phyloP scores from a whole-genome alignment of 2,888 invertebrate species.

The Gerris lacustris region DNA sequence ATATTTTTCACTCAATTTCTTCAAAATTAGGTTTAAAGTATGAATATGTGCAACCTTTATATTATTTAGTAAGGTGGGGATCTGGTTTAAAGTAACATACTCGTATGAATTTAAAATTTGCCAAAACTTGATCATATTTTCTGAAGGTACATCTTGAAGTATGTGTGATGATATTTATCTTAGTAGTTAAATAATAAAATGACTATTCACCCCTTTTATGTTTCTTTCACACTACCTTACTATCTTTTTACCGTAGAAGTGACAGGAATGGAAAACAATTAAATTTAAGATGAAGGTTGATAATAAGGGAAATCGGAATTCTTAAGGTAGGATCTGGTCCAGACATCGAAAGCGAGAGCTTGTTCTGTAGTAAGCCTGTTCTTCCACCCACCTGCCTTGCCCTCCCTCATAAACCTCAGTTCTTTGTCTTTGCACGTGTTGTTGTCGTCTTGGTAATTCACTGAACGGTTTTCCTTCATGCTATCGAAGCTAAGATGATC shows the following conservation, averaged over 20 bases:
- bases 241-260: no score
- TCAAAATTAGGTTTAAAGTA: no score
- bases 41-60: no score
- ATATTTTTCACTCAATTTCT: no score
- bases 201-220: no score
- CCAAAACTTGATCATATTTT: background rate
- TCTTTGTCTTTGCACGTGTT: slow-evolving; percentile 33
- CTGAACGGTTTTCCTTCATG: slow-evolving; percentile 48
- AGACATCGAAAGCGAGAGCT: slow-evolving; percentile 35
- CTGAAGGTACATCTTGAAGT: background rate
- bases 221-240: no score
- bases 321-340: slow-evolving; percentile 26
- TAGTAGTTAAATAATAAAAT: no score
- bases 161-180: background rate
- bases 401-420: slow-evolving; percentile 41
- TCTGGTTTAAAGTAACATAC: no score
- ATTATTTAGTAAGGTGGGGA: no score
- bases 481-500: slow-evolving; percentile 41
- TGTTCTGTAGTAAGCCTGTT: slow-evolving; percentile 31
- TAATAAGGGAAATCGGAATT: background rate
- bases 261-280: no score
- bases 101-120: background rate
- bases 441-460: slow-evolving; percentile 42
- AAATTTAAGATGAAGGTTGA: background rate
- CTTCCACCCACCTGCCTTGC: slow-evolving; percentile 38